Base-by-base conservation (phyloP, 1,140 invertebrate genomes). In the Rhagoletis pomonella region DNA sequence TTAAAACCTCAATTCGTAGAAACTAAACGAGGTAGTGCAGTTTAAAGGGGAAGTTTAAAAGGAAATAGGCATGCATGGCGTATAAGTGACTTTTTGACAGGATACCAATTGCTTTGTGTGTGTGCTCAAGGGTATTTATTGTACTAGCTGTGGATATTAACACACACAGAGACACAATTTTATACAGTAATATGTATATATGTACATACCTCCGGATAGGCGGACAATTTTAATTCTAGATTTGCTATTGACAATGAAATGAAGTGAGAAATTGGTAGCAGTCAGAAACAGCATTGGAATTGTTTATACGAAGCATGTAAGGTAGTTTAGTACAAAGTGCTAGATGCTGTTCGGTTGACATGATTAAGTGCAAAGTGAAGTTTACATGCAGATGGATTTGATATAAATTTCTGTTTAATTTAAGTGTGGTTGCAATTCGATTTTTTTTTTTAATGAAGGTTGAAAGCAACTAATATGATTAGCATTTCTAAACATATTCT, bases 81-180 rank as follows among this genome's bases (percentile, higher is more conserved):
- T 81, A 81, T 81, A 55, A 81, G 73, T 81, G 73, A 81, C 73
- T 81, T 81, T 81, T 55, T 81, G 73, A 47, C 73, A 81, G 73
- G 5, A 44, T 42, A 81, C n/a, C 73, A 55, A 81, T 81, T 55
- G n/a, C 55, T 81, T 81, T 50, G 1, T 81, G 67, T 29, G 29
- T 44, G 42, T 81, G 47, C 73, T 81, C 73, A 55, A 10, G 73
- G 73, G 73, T 81, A 50, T 81, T 58, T 29, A 29, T 81, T n/a
- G 47, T 81, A 81, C 10, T 55, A 81, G 47, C n/a, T 50, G 42
- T 81, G 9, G 73, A 1, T 29, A 29, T 19, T 81, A 1, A 55
- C 50, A 55, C 44, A 58, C 42, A 42, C 29, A 55, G 7, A 50
- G 44, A 19, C 69, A 5, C 29, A 29, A 29, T 1, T 29, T 29